Conservation (phyloP, 2,113 vertebrate species). For the Pangasianodon gigas region DNA sequence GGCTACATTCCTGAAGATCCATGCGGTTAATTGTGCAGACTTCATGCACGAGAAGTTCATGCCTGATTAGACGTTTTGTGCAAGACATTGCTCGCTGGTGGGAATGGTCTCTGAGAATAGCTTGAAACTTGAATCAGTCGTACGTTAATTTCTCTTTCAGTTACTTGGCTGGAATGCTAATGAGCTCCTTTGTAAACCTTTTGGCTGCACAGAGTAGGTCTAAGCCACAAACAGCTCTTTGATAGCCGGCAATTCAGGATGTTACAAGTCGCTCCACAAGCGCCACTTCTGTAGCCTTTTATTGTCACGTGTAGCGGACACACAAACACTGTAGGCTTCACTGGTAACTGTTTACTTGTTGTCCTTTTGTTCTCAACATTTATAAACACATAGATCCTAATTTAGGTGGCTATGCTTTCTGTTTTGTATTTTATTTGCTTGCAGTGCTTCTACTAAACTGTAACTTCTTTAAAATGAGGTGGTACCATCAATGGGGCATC, state of each 20-base stretch:
- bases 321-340: background rate
- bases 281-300: background rate
- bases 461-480: background rate
- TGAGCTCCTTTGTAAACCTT: background rate
- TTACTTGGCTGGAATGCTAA: slow-evolving; percentile 27
- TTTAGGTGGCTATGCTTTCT: no score
- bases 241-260: slow-evolving; percentile 11
- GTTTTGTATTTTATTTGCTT: background rate
- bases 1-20: background rate
- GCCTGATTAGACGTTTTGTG: background rate
- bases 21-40: background rate
- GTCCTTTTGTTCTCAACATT: background rate
- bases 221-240: slow-evolving; percentile 25
- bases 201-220: background rate
- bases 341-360: background rate
- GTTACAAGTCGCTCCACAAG: background rate
- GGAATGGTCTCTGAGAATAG: background rate
- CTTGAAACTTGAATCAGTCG: background rate
- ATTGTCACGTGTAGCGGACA: background rate
- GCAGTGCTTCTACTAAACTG: background rate
- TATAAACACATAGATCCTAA: no score
- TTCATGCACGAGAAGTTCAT: background rate
- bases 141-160: background rate
- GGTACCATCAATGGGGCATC: background rate
- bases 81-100: background rate